Evolutionary conservation across 2,888 invertebrate species (phyloP).

Genomic region (Amblyjoppa fuscipennis): DNA sequence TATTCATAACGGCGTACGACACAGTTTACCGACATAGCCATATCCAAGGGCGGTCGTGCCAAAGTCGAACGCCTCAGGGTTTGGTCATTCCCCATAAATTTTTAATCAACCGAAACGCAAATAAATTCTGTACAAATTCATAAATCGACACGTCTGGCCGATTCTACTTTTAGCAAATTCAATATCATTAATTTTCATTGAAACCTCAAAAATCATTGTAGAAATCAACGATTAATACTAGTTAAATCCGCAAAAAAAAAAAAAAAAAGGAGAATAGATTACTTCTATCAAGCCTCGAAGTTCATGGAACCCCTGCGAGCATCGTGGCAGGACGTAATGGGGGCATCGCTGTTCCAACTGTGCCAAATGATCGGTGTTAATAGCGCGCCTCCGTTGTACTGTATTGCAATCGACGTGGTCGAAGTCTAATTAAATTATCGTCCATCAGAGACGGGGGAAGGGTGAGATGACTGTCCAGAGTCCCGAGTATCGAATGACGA

Average conservation of each 20-base stretch:
- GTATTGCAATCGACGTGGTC: conserved; percentile 59
- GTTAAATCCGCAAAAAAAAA: neutral
- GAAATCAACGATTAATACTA: neutral
- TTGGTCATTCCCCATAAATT: neutral
- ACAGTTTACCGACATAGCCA: neutral
- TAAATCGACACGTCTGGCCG: neutral
- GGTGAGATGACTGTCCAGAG: conserved; percentile 2
- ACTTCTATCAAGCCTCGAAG: too few species aligned
- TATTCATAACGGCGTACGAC: conserved; percentile 30
- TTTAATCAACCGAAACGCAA: neutral
- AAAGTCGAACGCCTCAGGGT: neutral
- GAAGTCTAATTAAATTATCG: conserved; percentile 63
- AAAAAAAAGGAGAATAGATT: too few species aligned
- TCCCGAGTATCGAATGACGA: conserved; percentile 50
- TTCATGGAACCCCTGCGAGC: neutral
- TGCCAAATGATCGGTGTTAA: conserved; percentile 52
- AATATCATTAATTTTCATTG: neutral
- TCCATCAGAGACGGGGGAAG: conserved; percentile 36
- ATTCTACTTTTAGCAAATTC: neutral
- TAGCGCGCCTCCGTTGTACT: conserved; percentile 14
- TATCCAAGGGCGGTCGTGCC: neutral
- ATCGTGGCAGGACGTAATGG: neutral
- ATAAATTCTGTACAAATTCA: neutral
- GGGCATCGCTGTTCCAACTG: neutral
- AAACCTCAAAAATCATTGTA: neutral